Base-by-base conservation (phyloP, 1,140 invertebrate genomes). In the Batillaria attramentaria region DNA sequence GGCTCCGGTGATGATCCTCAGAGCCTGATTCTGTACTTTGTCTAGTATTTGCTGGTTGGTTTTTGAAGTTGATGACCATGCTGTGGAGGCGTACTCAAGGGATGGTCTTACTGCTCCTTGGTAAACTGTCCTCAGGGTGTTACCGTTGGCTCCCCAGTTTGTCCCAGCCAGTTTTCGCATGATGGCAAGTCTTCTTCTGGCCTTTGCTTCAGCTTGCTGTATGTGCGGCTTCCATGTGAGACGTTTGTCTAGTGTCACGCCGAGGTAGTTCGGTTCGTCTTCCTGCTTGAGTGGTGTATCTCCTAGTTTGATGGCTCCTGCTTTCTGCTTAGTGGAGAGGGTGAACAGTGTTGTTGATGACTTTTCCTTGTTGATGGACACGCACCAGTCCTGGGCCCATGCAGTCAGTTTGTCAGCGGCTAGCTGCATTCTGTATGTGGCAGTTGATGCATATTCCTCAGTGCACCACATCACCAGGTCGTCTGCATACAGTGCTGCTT, bases 301-400 rank as follows among this genome's bases (percentile, higher is more conserved):
- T 28, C 68, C 72, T 50, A 72, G 43, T 18, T 31, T 77, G 37
- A 82, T 60, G 33, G 69, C 60, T 20, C 60, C 70, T 54, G 77
- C 77, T 70, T 72, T 77, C 50, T 82, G 72, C 37, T 82, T 82
- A 8, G 78, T 33, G 54, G 72, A 82, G 77, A 79, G 65, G 18
- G 72, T 82, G 65, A 82, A 77, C 18, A 79, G 78, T 28, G 74
- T 82, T 33, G 65, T 66, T 39, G 72, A 79, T 24, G 73, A 77
- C 33, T 72, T 82, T 16, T 77, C 65, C 60, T 79, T 82, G 43
- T 82, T 82, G 33, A 77, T 76, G 31, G 57, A 3, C 0, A 72
- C 57, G n/a, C 74, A 82, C 66, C 73, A 79, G 41, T 82, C 77
- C 20, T 72, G 43, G 42, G 80, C 77, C 77, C 77, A n/a, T n/a